These are phyloP conservation scores for Irena cyanogastra DNA, from an alignment of 2,113 vertebrate genomes.

Conservation along the genomic window DNA sequence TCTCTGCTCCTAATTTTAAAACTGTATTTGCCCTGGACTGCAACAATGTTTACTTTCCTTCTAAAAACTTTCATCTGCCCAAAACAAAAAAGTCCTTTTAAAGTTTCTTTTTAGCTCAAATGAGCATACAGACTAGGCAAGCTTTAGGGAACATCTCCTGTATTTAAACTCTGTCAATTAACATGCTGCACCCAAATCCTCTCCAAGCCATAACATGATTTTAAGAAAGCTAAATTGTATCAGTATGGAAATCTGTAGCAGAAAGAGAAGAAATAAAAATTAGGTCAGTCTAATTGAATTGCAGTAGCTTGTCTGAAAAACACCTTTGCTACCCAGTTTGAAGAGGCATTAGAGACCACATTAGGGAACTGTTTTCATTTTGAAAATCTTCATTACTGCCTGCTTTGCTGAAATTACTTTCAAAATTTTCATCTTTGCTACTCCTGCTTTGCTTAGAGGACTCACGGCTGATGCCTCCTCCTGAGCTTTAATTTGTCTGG, in stretches of 20 bases:
- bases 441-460: neutral
- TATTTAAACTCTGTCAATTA: neutral
- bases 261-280: neutral
- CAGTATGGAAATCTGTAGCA: neutral
- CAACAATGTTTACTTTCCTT: neutral
- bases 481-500: neutral
- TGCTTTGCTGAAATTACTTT: neutral
- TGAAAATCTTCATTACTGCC: neutral
- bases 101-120: neutral
- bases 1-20: neutral
- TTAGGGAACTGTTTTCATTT: neutral
- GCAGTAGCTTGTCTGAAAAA: neutral
- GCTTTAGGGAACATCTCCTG: neutral
- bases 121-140: neutral
- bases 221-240: neutral
- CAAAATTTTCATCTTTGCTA: neutral
- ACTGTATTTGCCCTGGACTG: neutral
- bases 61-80: neutral
- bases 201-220: neutral
- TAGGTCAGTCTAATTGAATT: neutral
- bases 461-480: neutral
- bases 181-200: neutral
- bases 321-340: neutral
- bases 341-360: neutral
- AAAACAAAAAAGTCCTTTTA: neutral